Evolutionary conservation across 2,797 vertebrate genomes (phyloP), one percentile per base, ranked within the genome.

Genomic region (Phalloptychus januarius): DNA sequence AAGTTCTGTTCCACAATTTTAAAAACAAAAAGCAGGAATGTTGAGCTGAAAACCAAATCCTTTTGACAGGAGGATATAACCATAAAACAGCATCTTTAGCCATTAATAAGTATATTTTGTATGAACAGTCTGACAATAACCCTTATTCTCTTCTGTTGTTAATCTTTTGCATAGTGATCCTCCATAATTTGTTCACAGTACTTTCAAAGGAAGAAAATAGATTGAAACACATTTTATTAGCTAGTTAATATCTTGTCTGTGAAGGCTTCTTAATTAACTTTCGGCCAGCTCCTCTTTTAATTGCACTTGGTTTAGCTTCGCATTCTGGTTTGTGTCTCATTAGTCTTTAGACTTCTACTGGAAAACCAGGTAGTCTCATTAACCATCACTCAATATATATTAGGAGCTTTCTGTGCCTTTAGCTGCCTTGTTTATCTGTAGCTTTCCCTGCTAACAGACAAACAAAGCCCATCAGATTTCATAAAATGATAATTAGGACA

Each of bases 311-410:
- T 72, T 79, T 10, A 54, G 13, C 25, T 80, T 79, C 77, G 13
- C 74, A 12, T 73, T 61, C 61, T 33, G 15, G 4, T 23, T 6
- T 72, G 69, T 2, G 23, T 71, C 48, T 36, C 42, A 36, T 72
- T 75, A 75, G 42, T 77, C 65, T 46, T 84, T 33, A 74, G 52
- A 72, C 33, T 45, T 75, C 71, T 81, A 71, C 28, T 67, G 8
- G 44, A 65, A 50, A 46, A 61, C 40, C 40, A 25, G 38, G 11
- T 48, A 20, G 61, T 74, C 44, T 74, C 70, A 73, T 83, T 72
- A 82, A 78, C 63, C 44, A 75, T 52, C 58, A 76, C 63, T 56
- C 23, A 5, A 33, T 45, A 28, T 45, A 33, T 58, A 75, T 84
- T 42, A 75, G 7, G 25, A 11, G 15, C 74, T 80, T 58, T 56